phyloP scores from a whole-genome alignment of 2,888 invertebrate genomes.

The Sarcophaga variegata region DNA sequence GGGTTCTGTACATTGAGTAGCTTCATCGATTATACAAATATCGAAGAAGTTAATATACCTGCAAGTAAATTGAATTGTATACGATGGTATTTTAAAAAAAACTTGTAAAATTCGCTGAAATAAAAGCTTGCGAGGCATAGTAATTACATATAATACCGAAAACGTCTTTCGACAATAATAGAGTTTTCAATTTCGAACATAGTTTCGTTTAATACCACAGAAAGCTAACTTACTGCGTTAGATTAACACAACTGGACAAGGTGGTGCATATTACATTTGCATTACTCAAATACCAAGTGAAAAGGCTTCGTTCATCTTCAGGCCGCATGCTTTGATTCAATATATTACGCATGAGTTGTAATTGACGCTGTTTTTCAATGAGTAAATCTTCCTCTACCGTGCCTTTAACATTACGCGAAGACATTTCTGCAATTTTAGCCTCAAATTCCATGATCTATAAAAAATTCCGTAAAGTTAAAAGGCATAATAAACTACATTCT shows the following conservation, averaged over 20 bases:
- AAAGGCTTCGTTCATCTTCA: constrained; percentile 75
- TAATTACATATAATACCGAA: too few species aligned
- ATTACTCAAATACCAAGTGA: constrained; percentile 82
- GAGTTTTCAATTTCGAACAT: background rate
- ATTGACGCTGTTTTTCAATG: constrained; percentile 76
- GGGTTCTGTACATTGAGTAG: constrained; percentile 92
- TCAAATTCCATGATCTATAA: constrained; percentile 61
- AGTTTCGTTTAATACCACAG: background rate
- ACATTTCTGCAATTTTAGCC: constrained; percentile 65
- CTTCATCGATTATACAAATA: constrained; percentile 92
- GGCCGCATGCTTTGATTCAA: constrained; percentile 71
- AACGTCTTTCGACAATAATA: too few species aligned
- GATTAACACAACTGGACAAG: constrained; percentile 84
- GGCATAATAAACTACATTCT: background rate
- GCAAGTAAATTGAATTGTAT: too few species aligned
- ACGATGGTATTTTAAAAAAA: too few species aligned
- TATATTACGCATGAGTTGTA: constrained; percentile 71
- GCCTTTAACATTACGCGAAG: constrained; percentile 64
- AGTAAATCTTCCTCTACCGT: constrained; percentile 73
- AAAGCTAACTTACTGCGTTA: constrained; percentile 73
- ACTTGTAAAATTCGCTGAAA: too few species aligned
- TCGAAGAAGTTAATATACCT: constrained; percentile 81
- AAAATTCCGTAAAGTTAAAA: background rate
- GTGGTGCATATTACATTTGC: constrained; percentile 89
- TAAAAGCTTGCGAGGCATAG: too few species aligned